Percentiles rank a stretch among this genome's conserved stretches.
Conservation (phyloP, 2,113 vertebrate species). For the Phocoena sinus region DNA sequence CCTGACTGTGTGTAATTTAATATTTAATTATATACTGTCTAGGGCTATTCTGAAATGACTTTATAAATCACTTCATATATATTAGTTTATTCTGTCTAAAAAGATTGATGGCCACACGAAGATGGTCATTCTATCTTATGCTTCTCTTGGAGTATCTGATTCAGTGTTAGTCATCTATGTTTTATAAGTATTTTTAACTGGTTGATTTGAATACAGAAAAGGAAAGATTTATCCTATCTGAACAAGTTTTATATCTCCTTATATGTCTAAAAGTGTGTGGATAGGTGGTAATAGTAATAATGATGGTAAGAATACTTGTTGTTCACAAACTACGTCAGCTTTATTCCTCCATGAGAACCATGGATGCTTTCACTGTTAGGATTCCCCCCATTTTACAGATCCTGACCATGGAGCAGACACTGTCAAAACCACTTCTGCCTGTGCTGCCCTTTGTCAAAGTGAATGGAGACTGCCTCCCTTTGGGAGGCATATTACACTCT, state of each 20-base stretch:
- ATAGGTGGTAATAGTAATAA: not conserved
- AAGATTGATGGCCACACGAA: not conserved
- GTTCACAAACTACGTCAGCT: not conserved
- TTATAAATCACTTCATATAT: not conserved
- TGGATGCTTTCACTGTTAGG: not conserved
- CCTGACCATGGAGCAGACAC: not conserved
- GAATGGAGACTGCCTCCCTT: not conserved
- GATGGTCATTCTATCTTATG: not conserved
- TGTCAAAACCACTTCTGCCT: not conserved
- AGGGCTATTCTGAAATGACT: not conserved
- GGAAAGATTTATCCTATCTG: not conserved
- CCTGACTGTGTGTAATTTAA: not conserved
- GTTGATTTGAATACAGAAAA: not conserved
- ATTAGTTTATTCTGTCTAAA: not conserved
- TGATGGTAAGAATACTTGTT: not conserved
- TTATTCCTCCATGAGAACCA: not conserved
- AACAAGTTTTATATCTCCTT: not conserved
- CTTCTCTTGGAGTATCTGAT: not conserved
- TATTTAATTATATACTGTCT: not conserved
- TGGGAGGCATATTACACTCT: not conserved
- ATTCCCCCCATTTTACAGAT: not conserved
- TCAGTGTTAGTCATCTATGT: not conserved
- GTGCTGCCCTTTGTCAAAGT: not conserved
- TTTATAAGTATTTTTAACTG: not conserved
- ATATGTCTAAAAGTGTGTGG: not conserved